Conservation (phyloP, 2,113 vertebrate genomes). For the Lophochroa leadbeateri region DNA sequence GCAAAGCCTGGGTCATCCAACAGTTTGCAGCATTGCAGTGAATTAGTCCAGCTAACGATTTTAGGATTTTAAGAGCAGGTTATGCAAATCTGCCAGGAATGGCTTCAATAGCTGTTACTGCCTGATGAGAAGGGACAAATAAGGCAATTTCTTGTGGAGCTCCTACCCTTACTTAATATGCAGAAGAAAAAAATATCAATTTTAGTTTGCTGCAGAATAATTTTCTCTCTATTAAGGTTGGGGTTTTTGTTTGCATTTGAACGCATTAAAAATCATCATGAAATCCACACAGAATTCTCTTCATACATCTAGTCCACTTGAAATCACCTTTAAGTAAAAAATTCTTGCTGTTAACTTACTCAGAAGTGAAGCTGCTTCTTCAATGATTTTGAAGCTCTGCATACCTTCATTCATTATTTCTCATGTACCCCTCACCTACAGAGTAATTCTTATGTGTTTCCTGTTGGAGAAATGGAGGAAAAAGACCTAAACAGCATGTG, state of each 20-base stretch:
- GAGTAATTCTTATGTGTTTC: not conserved
- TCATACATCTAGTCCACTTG: not conserved
- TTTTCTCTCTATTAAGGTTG: not conserved
- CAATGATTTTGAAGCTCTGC: not conserved
- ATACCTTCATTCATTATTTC: not conserved
- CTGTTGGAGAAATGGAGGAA: not conserved
- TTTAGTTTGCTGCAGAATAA: not conserved
- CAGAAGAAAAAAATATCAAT: not conserved
- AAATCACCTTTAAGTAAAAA: not conserved
- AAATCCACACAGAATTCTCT: not conserved
- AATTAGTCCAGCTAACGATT: not conserved
- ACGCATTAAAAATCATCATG: not conserved
- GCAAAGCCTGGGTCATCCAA: not conserved
- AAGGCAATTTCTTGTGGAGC: not conserved
- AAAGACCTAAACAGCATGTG: not conserved
- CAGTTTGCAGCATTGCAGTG: not conserved
- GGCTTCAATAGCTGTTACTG: not conserved
- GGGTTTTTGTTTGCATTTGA: not conserved
- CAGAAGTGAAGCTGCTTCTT: not conserved
- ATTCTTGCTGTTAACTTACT: not conserved
- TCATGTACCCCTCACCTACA: rapidly evolving
- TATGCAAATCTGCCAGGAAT: not conserved
- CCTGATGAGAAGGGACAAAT: not conserved
- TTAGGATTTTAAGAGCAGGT: not conserved
- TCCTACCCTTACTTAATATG: not conserved